Conservation (phyloP, 1,140 invertebrate genomes). For the Mamestra configurata region DNA sequence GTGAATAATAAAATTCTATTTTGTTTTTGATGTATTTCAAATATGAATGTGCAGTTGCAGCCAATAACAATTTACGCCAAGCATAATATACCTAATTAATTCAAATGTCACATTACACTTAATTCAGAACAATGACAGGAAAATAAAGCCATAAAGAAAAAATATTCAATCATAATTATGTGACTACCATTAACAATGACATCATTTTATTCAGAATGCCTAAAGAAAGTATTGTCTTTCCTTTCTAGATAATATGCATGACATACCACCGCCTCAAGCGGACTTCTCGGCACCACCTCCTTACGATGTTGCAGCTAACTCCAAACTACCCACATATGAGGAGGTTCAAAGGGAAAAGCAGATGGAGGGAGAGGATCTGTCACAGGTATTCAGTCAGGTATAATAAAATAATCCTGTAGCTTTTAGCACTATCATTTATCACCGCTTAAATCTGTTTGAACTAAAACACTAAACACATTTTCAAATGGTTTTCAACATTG, state of each 20-base stretch:
- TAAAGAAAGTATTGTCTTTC: constrained; percentile 3
- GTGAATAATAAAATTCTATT: too few species aligned
- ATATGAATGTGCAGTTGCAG: not conserved
- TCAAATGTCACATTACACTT: not conserved
- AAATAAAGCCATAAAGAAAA: not conserved
- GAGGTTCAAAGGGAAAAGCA: constrained; percentile 96
- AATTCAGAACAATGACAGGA: constrained; percentile 2
- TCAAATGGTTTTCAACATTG: too few species aligned
- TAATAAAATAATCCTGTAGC: not conserved
- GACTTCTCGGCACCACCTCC: constrained; percentile 95
- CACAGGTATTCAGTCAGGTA: constrained; percentile 69
- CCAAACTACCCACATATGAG: constrained; percentile 96
- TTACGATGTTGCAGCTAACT: constrained; percentile 93
- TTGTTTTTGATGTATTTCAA: not conserved
- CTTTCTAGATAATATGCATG: constrained; percentile 69
- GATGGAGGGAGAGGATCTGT: constrained; percentile 91
- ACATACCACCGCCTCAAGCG: constrained; percentile 92
- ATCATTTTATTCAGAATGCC: too few species aligned
- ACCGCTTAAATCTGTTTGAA: too few species aligned
- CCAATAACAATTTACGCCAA: not conserved
- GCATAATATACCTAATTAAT: not conserved
- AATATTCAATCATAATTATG: not conserved
- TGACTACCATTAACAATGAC: too few species aligned
- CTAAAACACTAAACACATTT: too few species aligned
- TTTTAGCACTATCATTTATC: not conserved